phyloP scores from a whole-genome alignment of 2,797 vertebrate species.

The Lagodon rhomboides region DNA sequence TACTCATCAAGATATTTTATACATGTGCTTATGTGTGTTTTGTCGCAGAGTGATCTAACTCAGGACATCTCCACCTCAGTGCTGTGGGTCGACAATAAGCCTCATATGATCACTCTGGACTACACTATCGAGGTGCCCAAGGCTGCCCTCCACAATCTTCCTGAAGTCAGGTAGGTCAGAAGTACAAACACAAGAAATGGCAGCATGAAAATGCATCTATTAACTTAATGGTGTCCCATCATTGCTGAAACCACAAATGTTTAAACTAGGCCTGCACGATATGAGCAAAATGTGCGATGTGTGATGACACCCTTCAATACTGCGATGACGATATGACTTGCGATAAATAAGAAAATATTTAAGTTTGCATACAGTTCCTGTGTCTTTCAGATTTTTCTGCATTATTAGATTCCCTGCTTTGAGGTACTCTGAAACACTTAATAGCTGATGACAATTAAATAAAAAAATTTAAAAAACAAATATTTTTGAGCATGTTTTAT shows the following conservation, averaged over 20 bases:
- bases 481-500: too few relatives aligned
- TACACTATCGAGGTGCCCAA: slow-evolving; percentile 93
- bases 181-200: neutral
- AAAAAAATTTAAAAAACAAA: too few relatives aligned
- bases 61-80: slow-evolving; percentile 97
- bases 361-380: too few relatives aligned
- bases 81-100: slow-evolving; percentile 94
- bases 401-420: too few relatives aligned
- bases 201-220: neutral
- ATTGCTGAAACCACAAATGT: neutral
- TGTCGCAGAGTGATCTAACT: slow-evolving; percentile 92
- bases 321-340: too few relatives aligned
- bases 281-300: too few relatives aligned
- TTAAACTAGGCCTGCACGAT: neutral
- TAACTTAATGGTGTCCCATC: too few relatives aligned
- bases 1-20: neutral
- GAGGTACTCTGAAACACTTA: too few relatives aligned
- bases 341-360: too few relatives aligned
- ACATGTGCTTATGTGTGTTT: slow-evolving; percentile 21
- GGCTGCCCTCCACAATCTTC: slow-evolving; percentile 57
- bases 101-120: slow-evolving; percentile 98
- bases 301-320: too few relatives aligned
- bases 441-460: too few relatives aligned
- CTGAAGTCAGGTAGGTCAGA: slow-evolving; percentile 90
- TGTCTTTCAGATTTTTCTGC: too few relatives aligned